A percentile compares a stretch with the other conserved stretches of the same genome.
phyloP scores from a whole-genome alignment of 2,797 vertebrate species.

The Bufotes viridis region DNA sequence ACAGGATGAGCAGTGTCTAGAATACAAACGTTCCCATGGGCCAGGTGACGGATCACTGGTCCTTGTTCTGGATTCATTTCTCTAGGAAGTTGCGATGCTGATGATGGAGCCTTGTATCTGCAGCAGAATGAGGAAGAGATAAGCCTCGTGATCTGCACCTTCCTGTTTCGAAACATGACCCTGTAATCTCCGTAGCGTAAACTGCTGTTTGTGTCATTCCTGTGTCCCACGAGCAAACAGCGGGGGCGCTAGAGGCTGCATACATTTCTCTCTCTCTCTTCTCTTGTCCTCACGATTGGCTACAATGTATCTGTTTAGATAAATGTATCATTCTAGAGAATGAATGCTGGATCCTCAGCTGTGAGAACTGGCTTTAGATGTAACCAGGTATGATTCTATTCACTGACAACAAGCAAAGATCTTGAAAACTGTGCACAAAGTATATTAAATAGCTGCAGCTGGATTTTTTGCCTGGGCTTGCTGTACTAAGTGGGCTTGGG shows the following conservation, averaged over 20 bases:
- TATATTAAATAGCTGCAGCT: no score
- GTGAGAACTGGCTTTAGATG: not conserved
- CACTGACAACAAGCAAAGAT: no score
- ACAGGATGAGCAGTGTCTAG: not conserved
- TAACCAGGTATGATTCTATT: no score
- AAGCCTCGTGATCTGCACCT: slow-evolving; percentile 28
- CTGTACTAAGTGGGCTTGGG: no score
- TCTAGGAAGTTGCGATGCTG: not conserved
- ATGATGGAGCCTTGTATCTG: not conserved
- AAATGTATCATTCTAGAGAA: not conserved
- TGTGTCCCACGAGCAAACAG: not conserved
- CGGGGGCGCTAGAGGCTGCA: not conserved
- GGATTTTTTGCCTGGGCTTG: no score
- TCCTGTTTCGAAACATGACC: slow-evolving; percentile 32
- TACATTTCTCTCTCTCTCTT: not conserved
- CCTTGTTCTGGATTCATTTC: not conserved
- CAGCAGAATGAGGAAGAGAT: slow-evolving; percentile 39
- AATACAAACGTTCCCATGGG: not conserved
- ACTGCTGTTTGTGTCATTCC: not conserved
- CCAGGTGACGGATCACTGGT: not conserved
- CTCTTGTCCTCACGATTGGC: not conserved
- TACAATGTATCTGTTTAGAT: not conserved
- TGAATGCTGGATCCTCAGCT: not conserved
- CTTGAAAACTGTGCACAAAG: no score
- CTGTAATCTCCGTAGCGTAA: not conserved